Conservation (phyloP, 2,888 invertebrate genomes). For the Malthinus flaveolus region DNA sequence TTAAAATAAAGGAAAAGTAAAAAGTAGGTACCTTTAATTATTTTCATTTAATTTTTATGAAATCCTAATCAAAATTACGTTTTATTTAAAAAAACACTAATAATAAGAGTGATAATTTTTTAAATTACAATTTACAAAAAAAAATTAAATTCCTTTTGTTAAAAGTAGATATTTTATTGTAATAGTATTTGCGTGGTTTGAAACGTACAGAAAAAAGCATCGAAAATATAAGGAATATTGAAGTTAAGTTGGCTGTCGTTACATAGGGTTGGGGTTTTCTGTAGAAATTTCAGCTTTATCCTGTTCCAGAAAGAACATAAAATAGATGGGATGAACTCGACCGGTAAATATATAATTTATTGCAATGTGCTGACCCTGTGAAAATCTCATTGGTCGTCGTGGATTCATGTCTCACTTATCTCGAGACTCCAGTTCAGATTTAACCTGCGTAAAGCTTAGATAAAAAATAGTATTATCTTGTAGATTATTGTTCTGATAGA, state of each 20-base stretch:
- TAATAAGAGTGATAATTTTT: too few species aligned
- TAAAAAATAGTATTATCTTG: slow-evolving; percentile 31
- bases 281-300: slow-evolving; percentile 25
- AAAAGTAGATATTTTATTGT: too few species aligned
- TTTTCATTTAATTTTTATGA: too few species aligned
- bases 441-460: slow-evolving; percentile 33
- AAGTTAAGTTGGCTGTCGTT: slow-evolving; percentile 16
- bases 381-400: slow-evolving; percentile 46
- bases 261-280: slow-evolving; percentile 13
- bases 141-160: too few species aligned
- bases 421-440: slow-evolving; percentile 38
- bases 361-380: slow-evolving; percentile 44
- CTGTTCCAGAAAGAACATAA: slow-evolving; percentile 28
- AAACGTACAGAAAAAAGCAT: too few species aligned
- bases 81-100: too few species aligned
- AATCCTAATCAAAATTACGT: too few species aligned
- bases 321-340: slow-evolving; percentile 49
- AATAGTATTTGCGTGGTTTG: too few species aligned
- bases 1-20: too few species aligned
- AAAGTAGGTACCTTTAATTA: too few species aligned
- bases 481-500: not conserved
- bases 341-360: slow-evolving; percentile 52
- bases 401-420: slow-evolving; percentile 49
- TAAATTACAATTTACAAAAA: too few species aligned
- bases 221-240: not conserved